These are phyloP conservation scores for Osmoderma eremita DNA, from an alignment of 2,888 invertebrate species.

Conservation along the genomic window DNA sequence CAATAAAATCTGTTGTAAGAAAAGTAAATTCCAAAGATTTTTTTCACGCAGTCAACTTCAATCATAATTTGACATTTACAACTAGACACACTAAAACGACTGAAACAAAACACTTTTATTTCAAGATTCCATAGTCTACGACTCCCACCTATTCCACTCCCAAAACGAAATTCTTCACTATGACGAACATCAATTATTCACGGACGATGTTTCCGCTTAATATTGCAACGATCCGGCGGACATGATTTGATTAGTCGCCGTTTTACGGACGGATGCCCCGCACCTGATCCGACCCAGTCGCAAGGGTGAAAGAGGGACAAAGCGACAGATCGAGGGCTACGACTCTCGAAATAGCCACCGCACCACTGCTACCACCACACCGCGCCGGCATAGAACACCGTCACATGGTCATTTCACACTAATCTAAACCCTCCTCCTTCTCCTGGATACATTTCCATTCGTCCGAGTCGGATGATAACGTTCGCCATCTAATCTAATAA, in stretches of 20 bases:
- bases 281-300: conserved; percentile 52
- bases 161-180: too few relatives aligned
- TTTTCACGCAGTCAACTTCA: too few relatives aligned
- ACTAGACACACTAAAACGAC: too few relatives aligned
- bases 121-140: too few relatives aligned
- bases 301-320: conserved; percentile 43
- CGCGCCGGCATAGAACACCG: neutral
- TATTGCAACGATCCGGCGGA: conserved; percentile 32
- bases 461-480: conserved; percentile 50
- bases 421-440: conserved; percentile 18
- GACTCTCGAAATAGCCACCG: neutral
- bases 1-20: too few relatives aligned
- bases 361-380: too few relatives aligned
- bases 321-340: conserved; percentile 3
- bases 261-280: conserved; percentile 54
- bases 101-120: too few relatives aligned
- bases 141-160: too few relatives aligned
- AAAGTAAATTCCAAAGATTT: too few relatives aligned
- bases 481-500: conserved; percentile 56
- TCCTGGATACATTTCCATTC: conserved; percentile 21
- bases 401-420: conserved; percentile 37
- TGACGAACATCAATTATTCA: neutral
- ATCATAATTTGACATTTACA: too few relatives aligned
- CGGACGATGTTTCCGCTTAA: neutral
- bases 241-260: conserved; percentile 57